Evolutionary conservation across 2,797 vertebrate genomes (phyloP), one percentile per base, ranked within the genome.

Genomic region (Lepidocolaptes lacrymiger): DNA sequence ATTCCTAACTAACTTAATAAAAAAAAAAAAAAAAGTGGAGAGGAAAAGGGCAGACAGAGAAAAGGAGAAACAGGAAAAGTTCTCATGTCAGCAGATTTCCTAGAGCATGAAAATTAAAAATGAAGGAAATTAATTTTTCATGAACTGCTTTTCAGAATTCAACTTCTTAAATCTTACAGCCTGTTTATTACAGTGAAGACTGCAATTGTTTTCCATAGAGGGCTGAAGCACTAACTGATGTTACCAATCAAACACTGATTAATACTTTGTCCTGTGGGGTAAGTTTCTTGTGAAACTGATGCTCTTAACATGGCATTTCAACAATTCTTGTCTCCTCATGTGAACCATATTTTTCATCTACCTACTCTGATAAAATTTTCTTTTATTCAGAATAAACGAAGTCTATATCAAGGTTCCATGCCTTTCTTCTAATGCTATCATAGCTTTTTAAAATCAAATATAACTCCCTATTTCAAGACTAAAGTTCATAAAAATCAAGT

Each of bases 121-220:
- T 85, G 32, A 95, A 97, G 54, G 69, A 95, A 95, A 96, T 97
- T 48, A 88, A 91, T 96, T 94, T 97, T 97, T 97, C 56, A 96
- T 97, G 62, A 97, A 90, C 32, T 66, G 24, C 9, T 85, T 95
- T 96, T 96, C 93, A 96, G 82, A 96, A 95, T 89, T 94, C 68
- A 19, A 58, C 39, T 94, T 96, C 95, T 90, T 69, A 97, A 96
- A 71, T 91, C 85, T 91, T 92, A 49, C 20, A 95, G 73, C 26
- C 46, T 97, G 79, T 80, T 95, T 93, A 89, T 95, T 97, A 92
- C 93, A 91, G 72, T 66, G 68, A 95, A 75, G 92, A 91, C 56
- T 71, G 36, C 19, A 78, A 55, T 94, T 91, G 58, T 10, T 41
- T 96, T 91, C 82, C 75, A 71, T 19, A 14, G 52, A 84, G 69